These are phyloP conservation scores for Copidosoma floridanum DNA, from an alignment of 1,140 invertebrate genomes.

Conservation along the genomic window DNA sequence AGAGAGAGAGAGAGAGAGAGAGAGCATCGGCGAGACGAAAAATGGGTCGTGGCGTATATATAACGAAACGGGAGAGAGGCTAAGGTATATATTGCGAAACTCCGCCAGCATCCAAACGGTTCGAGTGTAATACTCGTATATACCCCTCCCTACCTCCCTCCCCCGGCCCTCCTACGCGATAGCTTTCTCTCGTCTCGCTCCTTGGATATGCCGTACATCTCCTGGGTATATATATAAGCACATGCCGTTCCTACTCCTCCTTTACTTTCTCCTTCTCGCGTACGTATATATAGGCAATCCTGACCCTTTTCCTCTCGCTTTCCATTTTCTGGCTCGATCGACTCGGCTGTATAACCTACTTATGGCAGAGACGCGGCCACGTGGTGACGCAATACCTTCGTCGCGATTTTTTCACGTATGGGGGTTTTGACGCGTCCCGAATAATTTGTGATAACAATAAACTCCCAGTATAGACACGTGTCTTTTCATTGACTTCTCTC, in stretches of 20 bases:
- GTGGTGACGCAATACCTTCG: too few relatives aligned
- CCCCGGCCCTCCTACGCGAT: too few relatives aligned
- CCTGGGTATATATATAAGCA: too few relatives aligned
- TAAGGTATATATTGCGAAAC: slow-evolving; percentile 41
- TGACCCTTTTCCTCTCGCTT: slow-evolving; percentile 38
- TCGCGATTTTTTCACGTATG: too few relatives aligned
- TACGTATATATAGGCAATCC: not conserved
- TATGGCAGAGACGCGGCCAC: too few relatives aligned
- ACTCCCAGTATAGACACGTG: too few relatives aligned
- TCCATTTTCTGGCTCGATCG: slow-evolving; percentile 22
- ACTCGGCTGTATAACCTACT: slow-evolving; percentile 16
- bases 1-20: slow-evolving; percentile 6
- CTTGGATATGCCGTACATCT: not conserved
- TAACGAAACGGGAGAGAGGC: slow-evolving; percentile 30
- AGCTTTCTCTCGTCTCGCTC: too few relatives aligned
- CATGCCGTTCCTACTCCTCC: not conserved
- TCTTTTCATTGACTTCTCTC: too few relatives aligned
- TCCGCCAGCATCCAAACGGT: slow-evolving; percentile 31
- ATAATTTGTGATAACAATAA: too few relatives aligned
- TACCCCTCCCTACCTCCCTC: not conserved
- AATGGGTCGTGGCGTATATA: not conserved
- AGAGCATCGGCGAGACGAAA: not conserved
- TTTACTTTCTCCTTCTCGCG: not conserved
- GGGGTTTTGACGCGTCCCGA: too few relatives aligned
- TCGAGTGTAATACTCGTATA: too few relatives aligned